Evolutionary conservation across 2,797 vertebrate genomes (phyloP).

Genomic region (Choloepus didactylus): DNA sequence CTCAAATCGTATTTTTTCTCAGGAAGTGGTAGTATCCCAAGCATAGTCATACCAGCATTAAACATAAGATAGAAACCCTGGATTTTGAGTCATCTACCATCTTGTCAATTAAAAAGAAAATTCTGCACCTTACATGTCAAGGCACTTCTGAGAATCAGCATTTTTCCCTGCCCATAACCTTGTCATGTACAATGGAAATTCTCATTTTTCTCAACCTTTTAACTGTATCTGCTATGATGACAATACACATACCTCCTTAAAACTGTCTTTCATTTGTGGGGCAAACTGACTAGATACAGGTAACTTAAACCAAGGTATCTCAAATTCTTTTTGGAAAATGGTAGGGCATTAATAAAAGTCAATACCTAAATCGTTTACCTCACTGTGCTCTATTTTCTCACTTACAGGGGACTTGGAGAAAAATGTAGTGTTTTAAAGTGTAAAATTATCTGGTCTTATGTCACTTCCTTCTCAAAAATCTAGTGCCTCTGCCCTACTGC

Average conservation of each 20-base stretch:
- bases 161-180: not conserved
- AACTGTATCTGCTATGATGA: not conserved
- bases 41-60: not conserved
- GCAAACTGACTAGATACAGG: not conserved
- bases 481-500: not conserved
- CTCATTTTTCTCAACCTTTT: not conserved
- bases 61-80: not conserved
- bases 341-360: not conserved
- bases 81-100: not conserved
- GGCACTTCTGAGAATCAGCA: not conserved
- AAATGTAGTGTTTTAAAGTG: not conserved
- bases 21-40: not conserved
- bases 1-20: not conserved
- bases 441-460: not conserved
- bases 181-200: not conserved
- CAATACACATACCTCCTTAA: not conserved
- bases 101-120: not conserved
- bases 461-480: not conserved
- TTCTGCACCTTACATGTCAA: not conserved
- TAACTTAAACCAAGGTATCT: not conserved
- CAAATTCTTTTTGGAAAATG: constrained; percentile 10
- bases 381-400: not conserved
- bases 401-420: not conserved
- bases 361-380: not conserved
- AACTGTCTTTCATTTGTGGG: not conserved